Base-by-base conservation (phyloP, 2,888 invertebrate species). In the Acleris literana region DNA sequence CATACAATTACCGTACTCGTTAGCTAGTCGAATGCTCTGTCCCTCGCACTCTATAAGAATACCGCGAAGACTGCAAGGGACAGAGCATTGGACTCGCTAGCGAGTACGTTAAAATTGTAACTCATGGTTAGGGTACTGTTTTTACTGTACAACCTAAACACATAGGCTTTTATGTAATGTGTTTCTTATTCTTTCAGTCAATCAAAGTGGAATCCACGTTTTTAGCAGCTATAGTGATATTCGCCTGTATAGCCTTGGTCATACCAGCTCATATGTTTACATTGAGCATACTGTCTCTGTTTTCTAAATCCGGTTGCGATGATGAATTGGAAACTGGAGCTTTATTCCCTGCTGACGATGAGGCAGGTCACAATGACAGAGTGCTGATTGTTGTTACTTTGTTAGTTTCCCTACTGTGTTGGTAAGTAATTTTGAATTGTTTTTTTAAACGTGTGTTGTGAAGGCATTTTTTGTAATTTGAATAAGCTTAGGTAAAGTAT, bases 151-250 rank as follows among this genome's bases (percentile, higher is more conserved):
- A 25, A 6, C 7, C 25, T 25, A 25, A 25, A 25, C 22, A 25
- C 25, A 25, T 5, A 25, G 29, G 29, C 29, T 25, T 29, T 29
- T 6, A 6, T 1, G n/a, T 44, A 44, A 56, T 49, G 17, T 33
- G 57, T 43, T 63, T 59, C 59, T 66, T 54, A 70, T 71, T 57
- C 73, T 93, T 91, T 54, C 90, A 96, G 96, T 94, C 95, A 57
- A 92, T 96, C 76, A 94, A 94, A 87, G 92, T 95, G 78, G 96
- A 96, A 81, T 94, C 95, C 16, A 95, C 94, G 49, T 95, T 96
- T 80, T 90, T 96, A 68, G 93, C 92, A 17, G 89, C 94, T 74
- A 92, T 95, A 78, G 93, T 94, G 69, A 82, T 94, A 54, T 95
- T 95, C 73, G 90, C 94, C 58, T 90, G 95, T 76, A 88, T 96